Conservation (phyloP, 2,888 invertebrate species). For the Dryomyza anilis region DNA sequence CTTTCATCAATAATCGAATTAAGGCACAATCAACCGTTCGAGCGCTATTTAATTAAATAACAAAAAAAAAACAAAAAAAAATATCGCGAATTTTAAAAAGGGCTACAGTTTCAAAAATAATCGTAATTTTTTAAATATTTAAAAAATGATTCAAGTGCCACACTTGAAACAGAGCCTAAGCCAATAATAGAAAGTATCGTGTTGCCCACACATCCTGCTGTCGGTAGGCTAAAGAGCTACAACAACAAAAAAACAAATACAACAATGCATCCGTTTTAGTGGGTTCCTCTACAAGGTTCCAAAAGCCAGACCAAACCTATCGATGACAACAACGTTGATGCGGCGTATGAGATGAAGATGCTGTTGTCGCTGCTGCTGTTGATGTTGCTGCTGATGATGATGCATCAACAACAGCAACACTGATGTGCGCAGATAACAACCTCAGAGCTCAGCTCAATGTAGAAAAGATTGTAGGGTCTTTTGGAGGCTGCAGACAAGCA, state of each 20-base stretch:
- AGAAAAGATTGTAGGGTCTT: not conserved
- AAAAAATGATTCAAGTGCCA: no score
- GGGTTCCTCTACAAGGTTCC: not conserved
- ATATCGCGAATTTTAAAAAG: no score
- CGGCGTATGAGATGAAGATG: not conserved
- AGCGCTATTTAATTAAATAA: no score
- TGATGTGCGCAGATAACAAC: no score
- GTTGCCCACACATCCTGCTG: not conserved
- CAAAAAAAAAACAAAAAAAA: no score
- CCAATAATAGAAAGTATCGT: no score
- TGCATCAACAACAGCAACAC: not conserved
- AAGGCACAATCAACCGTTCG: no score
- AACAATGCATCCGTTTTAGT: slow-evolving; percentile 3
- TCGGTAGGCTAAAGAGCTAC: not conserved
- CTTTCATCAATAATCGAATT: slow-evolving; percentile 2
- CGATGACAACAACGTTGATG: slow-evolving; percentile 6
- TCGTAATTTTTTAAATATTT: no score
- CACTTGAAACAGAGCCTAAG: no score
- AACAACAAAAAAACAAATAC: not conserved
- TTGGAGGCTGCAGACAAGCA: not conserved
- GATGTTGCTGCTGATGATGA: not conserved
- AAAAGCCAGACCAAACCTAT: not conserved
- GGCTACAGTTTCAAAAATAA: no score
- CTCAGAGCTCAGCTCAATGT: not conserved
- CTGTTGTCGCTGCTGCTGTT: not conserved